These are phyloP conservation scores for Chloroceryle amazona DNA, from an alignment of 2,797 vertebrate species.

Conservation along the genomic window DNA sequence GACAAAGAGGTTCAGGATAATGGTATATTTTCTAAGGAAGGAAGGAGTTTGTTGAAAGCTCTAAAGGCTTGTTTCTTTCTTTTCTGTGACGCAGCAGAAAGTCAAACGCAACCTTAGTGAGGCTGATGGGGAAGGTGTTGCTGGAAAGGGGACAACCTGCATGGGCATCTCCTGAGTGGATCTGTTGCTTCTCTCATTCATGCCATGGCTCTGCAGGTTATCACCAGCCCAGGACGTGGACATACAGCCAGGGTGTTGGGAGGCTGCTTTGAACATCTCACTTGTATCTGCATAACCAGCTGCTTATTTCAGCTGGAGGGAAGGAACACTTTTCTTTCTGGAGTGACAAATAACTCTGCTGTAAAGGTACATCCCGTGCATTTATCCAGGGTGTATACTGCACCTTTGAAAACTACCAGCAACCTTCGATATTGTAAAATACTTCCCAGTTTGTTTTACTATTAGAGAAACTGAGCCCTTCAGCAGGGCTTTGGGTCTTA, in stretches of 20 bases:
- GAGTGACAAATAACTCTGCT: not conserved
- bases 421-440: not conserved
- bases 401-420: not conserved
- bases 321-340: not conserved
- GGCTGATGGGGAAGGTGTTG: not conserved
- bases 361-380: not conserved
- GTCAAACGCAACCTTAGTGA: not conserved
- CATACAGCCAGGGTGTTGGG: fast-evolving
- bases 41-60: not conserved
- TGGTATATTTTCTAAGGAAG: not conserved
- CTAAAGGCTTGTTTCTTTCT: not conserved
- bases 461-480: not conserved
- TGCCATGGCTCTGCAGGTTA: not conserved
- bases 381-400: not conserved
- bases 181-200: not conserved
- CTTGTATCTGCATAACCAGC: not conserved
- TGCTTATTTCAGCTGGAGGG: not conserved
- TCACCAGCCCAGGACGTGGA: fast-evolving
- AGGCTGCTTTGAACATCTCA: not conserved
- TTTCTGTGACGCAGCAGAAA: too few relatives aligned
- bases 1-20: not conserved
- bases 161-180: fast-evolving
- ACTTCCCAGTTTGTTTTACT: not conserved
- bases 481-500: too few relatives aligned
- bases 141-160: not conserved